Base-by-base conservation (phyloP, 2,797 vertebrate genomes). In the Gephyroberyx darwinii region DNA sequence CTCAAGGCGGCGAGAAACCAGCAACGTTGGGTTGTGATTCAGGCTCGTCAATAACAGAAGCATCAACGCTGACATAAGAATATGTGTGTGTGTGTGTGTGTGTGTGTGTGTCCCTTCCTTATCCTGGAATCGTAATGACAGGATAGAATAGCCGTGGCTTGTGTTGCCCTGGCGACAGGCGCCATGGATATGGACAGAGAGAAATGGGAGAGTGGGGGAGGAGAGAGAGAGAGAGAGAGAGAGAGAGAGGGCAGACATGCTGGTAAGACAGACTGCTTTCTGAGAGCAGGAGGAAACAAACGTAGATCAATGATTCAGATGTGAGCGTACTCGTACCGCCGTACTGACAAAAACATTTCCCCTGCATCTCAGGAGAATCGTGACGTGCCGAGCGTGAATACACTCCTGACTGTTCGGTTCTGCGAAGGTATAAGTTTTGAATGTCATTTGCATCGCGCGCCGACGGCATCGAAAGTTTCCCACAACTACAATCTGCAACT, bases 131-230 rank as follows among this genome's bases (percentile, higher is more conserved):
- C 84, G 88, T 92, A 93, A 94, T 93, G 92, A 92, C 80, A 84
- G 92, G 92, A 94, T 92, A 90, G 92, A 93, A 93, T 93, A 87
- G 92, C 92, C 74, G 30, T 8, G 74, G 88, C 89, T 84, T 61
- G 63, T 57, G 93, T 94, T 93, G 91, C 92, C 91, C 52, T 82
- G 88, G 92, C 75, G 75, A 88, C 94, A 88, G 88, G 90, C 89
- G 72, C 93, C 91, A 93, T 92, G 87, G 90, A 91, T 93, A 91
- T 92, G 85, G 90, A 88, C 84, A 39, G 76, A 51, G 77, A 78
- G 81, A 89, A 92, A 86, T n/a, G 69, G 20, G 69, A 84, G 86
- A 85, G 88, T 60, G 75, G 78, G 86, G 83, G 80, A 74, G 70
- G 84, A 86, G 26, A 41, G 31, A 16, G 71, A 66, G 51, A 45